Base-by-base conservation (phyloP, 2,888 invertebrate genomes). In the Periphyllus acericola region DNA sequence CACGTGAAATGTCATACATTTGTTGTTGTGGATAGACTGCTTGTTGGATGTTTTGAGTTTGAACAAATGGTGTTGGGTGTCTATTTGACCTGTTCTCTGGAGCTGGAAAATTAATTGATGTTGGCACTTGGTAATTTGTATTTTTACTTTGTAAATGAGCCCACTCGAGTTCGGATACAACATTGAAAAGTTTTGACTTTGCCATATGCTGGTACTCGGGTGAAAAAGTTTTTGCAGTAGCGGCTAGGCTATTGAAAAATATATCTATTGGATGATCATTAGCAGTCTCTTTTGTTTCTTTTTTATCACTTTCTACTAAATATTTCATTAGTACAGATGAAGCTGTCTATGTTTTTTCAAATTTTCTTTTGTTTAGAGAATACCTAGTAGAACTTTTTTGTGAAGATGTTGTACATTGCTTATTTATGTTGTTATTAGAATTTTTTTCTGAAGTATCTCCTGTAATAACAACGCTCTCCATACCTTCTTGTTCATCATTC, bases 151-250 rank as follows among this genome's bases (percentile, higher is more conserved):
- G 82, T 1, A 82, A 82, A 52, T 82, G 46, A 52, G 21, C 32
- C 82, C 71, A 82, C 72, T 82, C 82, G 32, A 82, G 34, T 11
- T 82, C 82, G 34, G 82, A 82, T 0, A 82, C 82, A 52, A 82
- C 52, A 0, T 0, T 0, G 72, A 82, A 82, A 19, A 82, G 71
- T 82, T 72, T 71, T 25, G 2, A 52, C 72, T 82, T 82, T 72
- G 82, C 82, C 72, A 82, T 32, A 32, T 21, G 25, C 52, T 82
- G 82, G 14, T 82, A 82, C 72, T 82, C 71, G 52, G 82, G 82
- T 11, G 82, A n/a, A 82, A 11, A 72, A 72, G 52, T 82, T 82
- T 82, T 82, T 1, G 52, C 82, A 11, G 71, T 82, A 52, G 82
- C 82, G 25, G 82, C 71, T 71, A 0, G 46, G 46, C 21, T 71